A percentile compares a stretch with the other conserved stretches of the same genome.
phyloP scores from a whole-genome alignment of 1,140 invertebrate genomes.

The Brachionus manjavacas region DNA sequence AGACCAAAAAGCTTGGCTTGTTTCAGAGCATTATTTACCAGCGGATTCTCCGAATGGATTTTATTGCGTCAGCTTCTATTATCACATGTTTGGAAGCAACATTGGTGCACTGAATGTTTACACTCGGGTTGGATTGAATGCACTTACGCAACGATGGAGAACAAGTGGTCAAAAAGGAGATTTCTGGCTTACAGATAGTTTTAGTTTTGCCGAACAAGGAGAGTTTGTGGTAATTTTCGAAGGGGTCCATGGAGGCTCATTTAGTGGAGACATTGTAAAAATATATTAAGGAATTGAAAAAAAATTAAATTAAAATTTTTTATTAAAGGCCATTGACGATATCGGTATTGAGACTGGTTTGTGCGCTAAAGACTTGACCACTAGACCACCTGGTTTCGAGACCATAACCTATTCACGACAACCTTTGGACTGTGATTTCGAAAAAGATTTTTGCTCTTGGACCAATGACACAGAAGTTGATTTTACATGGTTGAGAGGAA shows the following conservation, averaged over 20 bases:
- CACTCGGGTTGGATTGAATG: background rate
- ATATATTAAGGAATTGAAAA: background rate
- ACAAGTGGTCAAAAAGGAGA: slow-evolving; percentile 16
- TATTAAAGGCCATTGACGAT: slow-evolving; percentile 29
- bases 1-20: slow-evolving; percentile 51
- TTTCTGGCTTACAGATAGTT: slow-evolving; percentile 1
- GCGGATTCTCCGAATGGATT: background rate
- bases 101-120: slow-evolving; percentile 22
- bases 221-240: slow-evolving; percentile 38
- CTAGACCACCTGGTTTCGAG: background rate
- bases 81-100: slow-evolving; percentile 21
- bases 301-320: background rate
- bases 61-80: slow-evolving; percentile 35
- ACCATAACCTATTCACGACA: background rate
- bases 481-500: slow-evolving; percentile 70
- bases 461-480: slow-evolving; percentile 68
- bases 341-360: background rate
- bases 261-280: slow-evolving; percentile 37
- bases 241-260: background rate
- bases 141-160: background rate
- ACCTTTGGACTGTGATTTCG: slow-evolving; percentile 65
- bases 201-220: slow-evolving; percentile 10
- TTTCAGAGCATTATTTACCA: slow-evolving; percentile 49
- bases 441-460: slow-evolving; percentile 70
- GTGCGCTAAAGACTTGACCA: slow-evolving; percentile 10